phyloP scores from a whole-genome alignment of 2,113 vertebrate genomes.

The Aramus guarauna region DNA sequence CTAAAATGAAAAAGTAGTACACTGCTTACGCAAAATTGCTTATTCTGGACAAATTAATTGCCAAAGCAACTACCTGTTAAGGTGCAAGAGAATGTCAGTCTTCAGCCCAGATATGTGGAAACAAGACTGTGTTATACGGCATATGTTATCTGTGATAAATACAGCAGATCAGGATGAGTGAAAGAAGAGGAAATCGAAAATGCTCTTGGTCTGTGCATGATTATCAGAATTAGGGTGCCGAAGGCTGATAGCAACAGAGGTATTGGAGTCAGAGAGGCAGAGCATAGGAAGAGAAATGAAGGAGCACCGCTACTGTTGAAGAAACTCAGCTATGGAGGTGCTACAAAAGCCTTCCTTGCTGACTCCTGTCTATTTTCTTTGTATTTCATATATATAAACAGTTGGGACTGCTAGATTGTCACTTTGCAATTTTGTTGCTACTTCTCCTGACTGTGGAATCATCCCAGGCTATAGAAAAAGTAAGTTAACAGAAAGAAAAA shows the following conservation, averaged over 20 bases:
- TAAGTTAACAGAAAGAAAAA: background rate
- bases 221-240: background rate
- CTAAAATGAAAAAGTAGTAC: background rate
- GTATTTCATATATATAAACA: background rate
- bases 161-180: background rate
- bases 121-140: background rate
- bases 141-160: conserved; percentile 19
- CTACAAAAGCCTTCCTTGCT: background rate
- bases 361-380: background rate
- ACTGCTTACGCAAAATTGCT: background rate
- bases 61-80: background rate
- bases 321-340: background rate
- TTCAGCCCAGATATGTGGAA: background rate
- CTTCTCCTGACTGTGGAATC: background rate
- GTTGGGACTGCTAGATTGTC: background rate
- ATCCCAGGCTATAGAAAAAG: background rate
- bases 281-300: background rate
- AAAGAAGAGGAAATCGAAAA: conserved; percentile 34
- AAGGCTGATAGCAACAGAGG: background rate
- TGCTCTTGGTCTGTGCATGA: conserved; percentile 6
- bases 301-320: background rate
- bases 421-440: background rate
- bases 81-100: background rate
- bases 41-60: conserved; percentile 10
- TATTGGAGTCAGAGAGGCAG: background rate